Evolutionary conservation across 2,797 vertebrate genomes (phyloP), one percentile per base, ranked within the genome.

Genomic region (Chromobotia macracanthus): DNA sequence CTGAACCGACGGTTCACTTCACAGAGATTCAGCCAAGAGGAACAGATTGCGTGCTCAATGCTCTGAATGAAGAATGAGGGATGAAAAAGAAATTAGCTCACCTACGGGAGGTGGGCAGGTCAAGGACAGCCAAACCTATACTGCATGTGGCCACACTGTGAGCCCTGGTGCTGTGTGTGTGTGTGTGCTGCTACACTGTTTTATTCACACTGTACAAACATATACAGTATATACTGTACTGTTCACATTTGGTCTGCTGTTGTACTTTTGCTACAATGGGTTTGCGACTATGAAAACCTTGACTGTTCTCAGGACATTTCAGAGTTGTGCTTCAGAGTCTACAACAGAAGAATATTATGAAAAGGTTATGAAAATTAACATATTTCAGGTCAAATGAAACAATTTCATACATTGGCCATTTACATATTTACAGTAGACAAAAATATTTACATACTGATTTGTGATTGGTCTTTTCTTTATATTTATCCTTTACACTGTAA

Each of bases 71-170:
- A 11, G 31, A 46, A 63, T 74, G 44, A 51, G 72, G 84, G 76
- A 89, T 92, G 90, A 92, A 92, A 91, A 89, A 87, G 88, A 86
- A 83, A 90, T 92, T 91, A 91, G 89, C 91, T 90, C 88, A 83
- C 83, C 85, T 41, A 83, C 88, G 87, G 79, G 56, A 81, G 85
- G 77, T 74, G 74, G 82, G 85, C 31, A 46, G 53, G 69, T 41
- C 41, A 72, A 50, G 11, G 63, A 61, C 28, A 28, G 23, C n/a
- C 53, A 19, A 8, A 15, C 23, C 41, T 53, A 25, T 44, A 31
- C 67, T 28, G 31, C 1, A 21, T 73, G 58, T 60, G 64, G 53
- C 50, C 68, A 64, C 55, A 70, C 50, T 11, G 48, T 23, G 53
- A 19, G 28, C 1, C 10, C 8, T 31, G 41, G 21, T 5, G 82